phyloP scores from a whole-genome alignment of 2,113 vertebrate species.

The Notiomystis cincta region DNA sequence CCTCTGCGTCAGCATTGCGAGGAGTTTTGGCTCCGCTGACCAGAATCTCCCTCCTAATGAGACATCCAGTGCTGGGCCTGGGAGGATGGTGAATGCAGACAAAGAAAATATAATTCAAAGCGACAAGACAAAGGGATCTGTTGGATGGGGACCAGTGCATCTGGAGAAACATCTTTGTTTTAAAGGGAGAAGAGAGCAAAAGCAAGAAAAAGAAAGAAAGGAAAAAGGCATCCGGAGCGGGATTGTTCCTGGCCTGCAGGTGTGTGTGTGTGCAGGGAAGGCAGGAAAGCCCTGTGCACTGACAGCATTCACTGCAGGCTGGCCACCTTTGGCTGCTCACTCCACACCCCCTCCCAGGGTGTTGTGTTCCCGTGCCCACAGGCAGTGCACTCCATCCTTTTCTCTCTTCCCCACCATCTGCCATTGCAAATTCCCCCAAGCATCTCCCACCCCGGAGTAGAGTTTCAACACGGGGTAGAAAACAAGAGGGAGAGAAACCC shows the following conservation, averaged over 20 bases:
- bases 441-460: background rate
- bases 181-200: background rate
- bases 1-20: background rate
- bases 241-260: background rate
- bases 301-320: background rate
- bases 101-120: conserved; percentile 36
- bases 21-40: background rate
- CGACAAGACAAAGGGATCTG: conserved; percentile 20
- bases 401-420: conserved; percentile 65
- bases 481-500: conserved; percentile 42
- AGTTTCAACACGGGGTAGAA: conserved; percentile 13
- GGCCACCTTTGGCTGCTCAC: background rate
- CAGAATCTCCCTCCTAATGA: background rate
- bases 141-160: conserved; percentile 31
- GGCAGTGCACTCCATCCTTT: background rate
- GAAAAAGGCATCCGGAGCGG: background rate
- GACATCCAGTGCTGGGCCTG: background rate
- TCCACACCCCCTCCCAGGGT: background rate
- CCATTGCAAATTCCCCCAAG: conserved; percentile 27
- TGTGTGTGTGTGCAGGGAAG: background rate
- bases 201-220: background rate
- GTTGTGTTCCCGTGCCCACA: conserved; percentile 33
- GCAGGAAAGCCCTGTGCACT: background rate
- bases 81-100: background rate
- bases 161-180: conserved; percentile 30